A percentile compares a stretch with the other conserved stretches of the same genome.
phyloP scores from a whole-genome alignment of 2,113 vertebrate species.

The Acanthisitta chloris region DNA sequence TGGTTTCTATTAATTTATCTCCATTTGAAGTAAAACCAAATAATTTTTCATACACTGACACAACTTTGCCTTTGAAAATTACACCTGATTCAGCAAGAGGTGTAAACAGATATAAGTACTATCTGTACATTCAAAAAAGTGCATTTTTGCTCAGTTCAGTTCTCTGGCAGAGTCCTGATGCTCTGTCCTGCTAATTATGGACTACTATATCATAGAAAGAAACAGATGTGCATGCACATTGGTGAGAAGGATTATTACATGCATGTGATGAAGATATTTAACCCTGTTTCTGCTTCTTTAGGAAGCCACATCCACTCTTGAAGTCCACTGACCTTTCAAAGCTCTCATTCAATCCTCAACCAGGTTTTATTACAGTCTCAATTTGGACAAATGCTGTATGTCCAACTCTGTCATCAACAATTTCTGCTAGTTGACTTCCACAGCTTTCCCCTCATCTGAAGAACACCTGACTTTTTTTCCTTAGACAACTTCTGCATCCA shows the following conservation, averaged over 20 bases:
- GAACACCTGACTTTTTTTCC: neutral
- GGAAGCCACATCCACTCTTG: neutral
- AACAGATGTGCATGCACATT: neutral
- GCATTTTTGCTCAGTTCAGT: neutral
- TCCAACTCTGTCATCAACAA: neutral
- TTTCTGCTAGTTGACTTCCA: neutral
- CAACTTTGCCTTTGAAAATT: neutral
- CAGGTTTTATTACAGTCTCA: neutral
- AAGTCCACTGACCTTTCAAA: neutral
- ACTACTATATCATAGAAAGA: neutral
- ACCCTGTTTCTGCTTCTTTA: neutral
- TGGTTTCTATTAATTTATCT: slow-evolving; percentile 34
- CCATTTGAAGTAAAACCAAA: neutral
- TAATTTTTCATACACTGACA: neutral
- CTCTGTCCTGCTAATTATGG: neutral
- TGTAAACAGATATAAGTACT: neutral
- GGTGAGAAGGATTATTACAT: neutral
- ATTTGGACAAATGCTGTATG: neutral
- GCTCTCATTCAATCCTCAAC: neutral
- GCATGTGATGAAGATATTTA: neutral
- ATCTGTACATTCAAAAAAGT: neutral
- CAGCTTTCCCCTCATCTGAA: neutral
- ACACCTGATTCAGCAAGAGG: neutral
- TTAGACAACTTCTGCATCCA: neutral
- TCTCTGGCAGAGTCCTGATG: neutral